Evolutionary conservation across 2,113 vertebrate species (phyloP).

Genomic region (Ellobius talpinus): DNA sequence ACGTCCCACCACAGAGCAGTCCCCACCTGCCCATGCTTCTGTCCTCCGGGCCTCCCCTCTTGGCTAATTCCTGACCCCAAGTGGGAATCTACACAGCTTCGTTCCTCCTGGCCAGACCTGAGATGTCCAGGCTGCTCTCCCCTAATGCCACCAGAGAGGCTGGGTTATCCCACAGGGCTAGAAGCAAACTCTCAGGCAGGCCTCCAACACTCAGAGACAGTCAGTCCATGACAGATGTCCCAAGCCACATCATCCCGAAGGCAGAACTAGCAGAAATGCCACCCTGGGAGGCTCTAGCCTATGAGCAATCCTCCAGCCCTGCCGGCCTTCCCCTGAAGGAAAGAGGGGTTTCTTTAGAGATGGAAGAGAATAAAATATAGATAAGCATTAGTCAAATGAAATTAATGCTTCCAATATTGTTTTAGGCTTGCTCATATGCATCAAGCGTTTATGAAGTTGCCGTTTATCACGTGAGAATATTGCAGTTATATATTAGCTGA

Average conservation of each 20-base stretch:
- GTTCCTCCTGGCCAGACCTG: too few species aligned
- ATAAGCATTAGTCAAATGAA: conserved; percentile 86
- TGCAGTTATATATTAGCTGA: conserved; percentile 84
- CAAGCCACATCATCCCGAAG: background rate
- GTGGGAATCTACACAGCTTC: background rate
- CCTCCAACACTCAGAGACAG: background rate
- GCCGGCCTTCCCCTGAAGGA: conserved; percentile 41
- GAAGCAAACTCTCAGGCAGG: background rate
- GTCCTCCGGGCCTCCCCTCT: background rate
- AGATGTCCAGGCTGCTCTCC: background rate
- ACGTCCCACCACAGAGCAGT: background rate
- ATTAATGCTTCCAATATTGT: conserved; percentile 84
- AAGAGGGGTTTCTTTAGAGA: conserved; percentile 66
- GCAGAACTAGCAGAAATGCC: background rate
- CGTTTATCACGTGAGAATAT: conserved; percentile 82
- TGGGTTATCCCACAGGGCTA: background rate
- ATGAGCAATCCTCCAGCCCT: background rate
- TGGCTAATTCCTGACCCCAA: background rate
- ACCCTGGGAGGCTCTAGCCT: background rate
- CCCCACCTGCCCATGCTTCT: background rate
- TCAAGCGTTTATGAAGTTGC: conserved; percentile 81
- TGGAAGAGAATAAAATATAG: conserved; percentile 80
- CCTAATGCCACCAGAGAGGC: background rate
- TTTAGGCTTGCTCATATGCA: conserved; percentile 78
- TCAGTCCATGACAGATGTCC: too few species aligned